phyloP scores from a whole-genome alignment of 2,888 invertebrate genomes.

The Aspidiotus destructor region DNA sequence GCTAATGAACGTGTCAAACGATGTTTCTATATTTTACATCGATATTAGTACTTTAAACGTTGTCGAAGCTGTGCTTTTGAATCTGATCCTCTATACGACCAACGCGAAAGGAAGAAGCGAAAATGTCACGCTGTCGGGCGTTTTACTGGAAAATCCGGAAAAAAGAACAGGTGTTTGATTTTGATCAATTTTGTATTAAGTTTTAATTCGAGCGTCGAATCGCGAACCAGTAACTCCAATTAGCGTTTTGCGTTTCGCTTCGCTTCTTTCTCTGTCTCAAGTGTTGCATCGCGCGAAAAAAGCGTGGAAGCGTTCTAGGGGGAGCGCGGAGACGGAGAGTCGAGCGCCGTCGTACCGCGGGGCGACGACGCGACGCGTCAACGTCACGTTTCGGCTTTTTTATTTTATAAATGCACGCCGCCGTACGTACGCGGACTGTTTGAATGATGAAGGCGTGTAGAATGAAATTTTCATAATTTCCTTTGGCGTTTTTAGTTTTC shows the following conservation, averaged over 20 bases:
- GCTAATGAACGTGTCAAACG: constrained; percentile 60
- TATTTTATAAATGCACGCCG: no score
- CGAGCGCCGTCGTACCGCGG: no score
- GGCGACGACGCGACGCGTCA: no score
- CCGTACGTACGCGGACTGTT: no score
- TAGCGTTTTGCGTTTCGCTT: not conserved
- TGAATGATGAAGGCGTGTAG: no score
- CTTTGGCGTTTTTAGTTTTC: no score
- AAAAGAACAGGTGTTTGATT: constrained; percentile 63
- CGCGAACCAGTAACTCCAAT: not conserved
- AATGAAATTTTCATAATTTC: no score
- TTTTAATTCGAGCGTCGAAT: not conserved
- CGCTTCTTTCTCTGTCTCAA: no score
- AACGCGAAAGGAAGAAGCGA: constrained; percentile 80
- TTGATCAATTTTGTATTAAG: not conserved
- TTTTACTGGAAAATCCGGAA: constrained; percentile 75
- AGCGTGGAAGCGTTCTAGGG: no score
- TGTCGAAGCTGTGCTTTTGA: constrained; percentile 51
- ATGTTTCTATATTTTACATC: constrained; percentile 53
- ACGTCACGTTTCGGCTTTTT: no score
- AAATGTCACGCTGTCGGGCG: constrained; percentile 68
- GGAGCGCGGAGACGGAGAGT: no score
- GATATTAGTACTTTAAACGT: constrained; percentile 46
- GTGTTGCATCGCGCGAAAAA: no score
- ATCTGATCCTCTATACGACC: constrained; percentile 68